These are phyloP conservation scores for Diploscapter pachys DNA, from an alignment of 1,140 invertebrate genomes.

Conservation along the genomic window DNA sequence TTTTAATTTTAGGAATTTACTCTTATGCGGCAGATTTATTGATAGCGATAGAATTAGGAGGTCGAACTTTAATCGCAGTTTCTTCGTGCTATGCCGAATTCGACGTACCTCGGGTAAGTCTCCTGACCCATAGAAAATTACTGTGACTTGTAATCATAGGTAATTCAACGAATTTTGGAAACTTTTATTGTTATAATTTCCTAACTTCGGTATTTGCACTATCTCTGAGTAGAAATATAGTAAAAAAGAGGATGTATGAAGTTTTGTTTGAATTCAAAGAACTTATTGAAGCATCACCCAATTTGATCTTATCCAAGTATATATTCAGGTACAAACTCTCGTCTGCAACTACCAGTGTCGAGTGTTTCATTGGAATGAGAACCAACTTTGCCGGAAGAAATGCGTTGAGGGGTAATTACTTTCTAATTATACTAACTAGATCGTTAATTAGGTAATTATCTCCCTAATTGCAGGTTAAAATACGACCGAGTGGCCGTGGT, in stretches of 20 bases:
- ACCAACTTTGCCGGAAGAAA: constrained; percentile 13
- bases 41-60: constrained; percentile 12
- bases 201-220: too few species aligned
- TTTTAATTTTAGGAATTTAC: constrained; percentile 7
- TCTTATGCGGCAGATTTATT: constrained; percentile 18
- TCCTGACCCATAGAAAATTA: background rate
- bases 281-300: background rate
- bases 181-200: too few species aligned
- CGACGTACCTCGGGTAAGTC: constrained; percentile 10
- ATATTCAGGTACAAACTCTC: constrained; percentile 13
- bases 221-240: too few species aligned
- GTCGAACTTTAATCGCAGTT: constrained; percentile 13
- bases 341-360: constrained; percentile 11
- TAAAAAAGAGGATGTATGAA: too few species aligned
- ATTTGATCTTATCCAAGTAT: background rate
- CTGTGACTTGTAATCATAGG: too few species aligned
- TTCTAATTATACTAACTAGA: background rate
- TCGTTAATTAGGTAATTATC: background rate
- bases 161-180: too few species aligned
- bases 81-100: constrained; percentile 14
- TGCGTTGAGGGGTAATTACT: constrained; percentile 9
- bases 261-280: too few species aligned
- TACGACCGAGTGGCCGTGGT: constrained; percentile 7
- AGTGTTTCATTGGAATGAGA: constrained; percentile 13
- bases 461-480: constrained; percentile 8